Evolutionary conservation across 2,888 invertebrate species (phyloP).

Genomic region (Actias luna): DNA sequence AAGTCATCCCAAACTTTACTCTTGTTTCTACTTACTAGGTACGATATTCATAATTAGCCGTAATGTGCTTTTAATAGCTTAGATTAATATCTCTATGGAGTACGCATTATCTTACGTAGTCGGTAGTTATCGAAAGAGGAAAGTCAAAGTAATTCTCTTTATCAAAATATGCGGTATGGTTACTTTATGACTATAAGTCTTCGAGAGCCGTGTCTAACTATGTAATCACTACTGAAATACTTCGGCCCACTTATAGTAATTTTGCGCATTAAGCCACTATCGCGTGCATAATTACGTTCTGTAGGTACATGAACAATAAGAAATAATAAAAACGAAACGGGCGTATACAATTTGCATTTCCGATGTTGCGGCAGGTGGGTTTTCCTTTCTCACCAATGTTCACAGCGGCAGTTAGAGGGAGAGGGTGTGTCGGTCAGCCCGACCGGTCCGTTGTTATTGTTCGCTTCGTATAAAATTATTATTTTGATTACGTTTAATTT

Average conservation of each 20-base stretch:
- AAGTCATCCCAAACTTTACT: no score
- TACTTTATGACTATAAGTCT: constrained; percentile 11
- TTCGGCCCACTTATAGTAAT: constrained; percentile 70
- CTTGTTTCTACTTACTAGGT: background rate
- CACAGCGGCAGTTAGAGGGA: constrained; percentile 49
- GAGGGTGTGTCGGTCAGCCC: constrained; percentile 39
- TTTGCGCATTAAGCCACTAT: constrained; percentile 69
- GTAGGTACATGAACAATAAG: constrained; percentile 53
- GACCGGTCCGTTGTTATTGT: constrained; percentile 47
- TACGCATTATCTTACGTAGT: background rate
- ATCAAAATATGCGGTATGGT: constrained; percentile 1
- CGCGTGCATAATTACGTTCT: constrained; percentile 64
- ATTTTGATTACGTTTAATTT: constrained; percentile 82
- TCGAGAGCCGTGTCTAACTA: background rate
- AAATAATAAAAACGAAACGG: constrained; percentile 72
- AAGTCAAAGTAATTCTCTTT: background rate
- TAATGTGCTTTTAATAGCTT: background rate
- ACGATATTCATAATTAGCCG: no score
- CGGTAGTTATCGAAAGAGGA: background rate
- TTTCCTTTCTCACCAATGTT: constrained; percentile 49
- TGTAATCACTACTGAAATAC: constrained; percentile 66
- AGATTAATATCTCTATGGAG: background rate
- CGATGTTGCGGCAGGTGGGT: constrained; percentile 49
- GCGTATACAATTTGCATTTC: constrained; percentile 72
- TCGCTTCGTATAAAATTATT: constrained; percentile 70